Conservation (phyloP, 2,797 vertebrate species). For the Tamandua tetradactyla region DNA sequence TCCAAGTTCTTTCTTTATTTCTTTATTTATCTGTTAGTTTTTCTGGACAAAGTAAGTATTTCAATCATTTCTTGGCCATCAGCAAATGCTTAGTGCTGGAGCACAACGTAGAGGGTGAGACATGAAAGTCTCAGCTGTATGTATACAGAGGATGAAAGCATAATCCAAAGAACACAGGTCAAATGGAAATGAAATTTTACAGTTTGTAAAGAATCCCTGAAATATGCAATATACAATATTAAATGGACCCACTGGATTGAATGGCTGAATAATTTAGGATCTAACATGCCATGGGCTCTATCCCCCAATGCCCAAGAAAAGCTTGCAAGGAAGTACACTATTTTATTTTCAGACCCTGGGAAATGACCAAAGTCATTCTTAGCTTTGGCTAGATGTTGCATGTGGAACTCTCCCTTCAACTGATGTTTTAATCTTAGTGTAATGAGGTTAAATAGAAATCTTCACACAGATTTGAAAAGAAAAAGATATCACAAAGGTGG, state of each 20-base stretch:
- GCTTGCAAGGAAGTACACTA: too few relatives aligned
- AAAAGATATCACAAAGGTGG: not conserved
- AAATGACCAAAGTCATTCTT: not conserved
- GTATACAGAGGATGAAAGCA: not conserved
- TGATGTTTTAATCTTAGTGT: not conserved
- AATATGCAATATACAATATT: too few relatives aligned
- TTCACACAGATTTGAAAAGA: not conserved
- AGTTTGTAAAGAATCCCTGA: too few relatives aligned
- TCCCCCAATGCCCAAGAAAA: too few relatives aligned
- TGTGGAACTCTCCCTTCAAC: not conserved
- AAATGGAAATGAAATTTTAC: not conserved
- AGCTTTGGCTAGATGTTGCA: not conserved
- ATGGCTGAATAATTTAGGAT: too few relatives aligned
- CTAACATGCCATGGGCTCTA: too few relatives aligned
- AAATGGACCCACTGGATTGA: too few relatives aligned
- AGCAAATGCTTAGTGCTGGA: not conserved
- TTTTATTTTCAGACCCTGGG: too few relatives aligned
- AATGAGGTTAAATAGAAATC: not conserved
- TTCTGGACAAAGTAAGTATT: not conserved
- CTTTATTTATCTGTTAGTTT: constrained; percentile 8
- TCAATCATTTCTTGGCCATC: not conserved
- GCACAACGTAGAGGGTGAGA: not conserved
- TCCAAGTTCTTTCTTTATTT: not conserved
- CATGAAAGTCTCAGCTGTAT: not conserved
- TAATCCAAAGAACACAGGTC: not conserved